These are phyloP conservation scores for Caenorhabditis uteleia DNA, from an alignment of 2,888 invertebrate genomes.

Conservation along the genomic window DNA sequence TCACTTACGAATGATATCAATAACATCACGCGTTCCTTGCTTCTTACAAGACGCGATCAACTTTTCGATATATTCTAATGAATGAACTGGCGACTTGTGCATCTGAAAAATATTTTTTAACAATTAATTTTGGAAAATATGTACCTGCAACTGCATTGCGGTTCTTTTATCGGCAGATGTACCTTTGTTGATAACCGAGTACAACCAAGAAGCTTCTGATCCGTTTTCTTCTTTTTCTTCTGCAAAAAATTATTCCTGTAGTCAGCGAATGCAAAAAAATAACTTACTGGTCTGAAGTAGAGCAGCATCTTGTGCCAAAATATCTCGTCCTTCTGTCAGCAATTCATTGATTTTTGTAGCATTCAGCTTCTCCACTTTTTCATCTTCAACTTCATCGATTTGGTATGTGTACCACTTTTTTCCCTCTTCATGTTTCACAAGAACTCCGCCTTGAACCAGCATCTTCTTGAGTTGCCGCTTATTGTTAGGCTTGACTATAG, in stretches of 20 bases:
- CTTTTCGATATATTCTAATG: conserved; percentile 78
- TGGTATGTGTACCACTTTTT: conserved; percentile 59
- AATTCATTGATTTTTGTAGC: conserved; percentile 31
- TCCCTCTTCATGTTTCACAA: conserved; percentile 54
- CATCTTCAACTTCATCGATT: conserved; percentile 44
- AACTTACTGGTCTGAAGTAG: conserved; percentile 40
- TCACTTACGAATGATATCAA: conserved; percentile 75
- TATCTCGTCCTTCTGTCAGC: conserved; percentile 40
- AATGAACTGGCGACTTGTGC: conserved; percentile 74
- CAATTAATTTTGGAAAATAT: conserved; percentile 75
- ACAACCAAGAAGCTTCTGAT: conserved; percentile 76
- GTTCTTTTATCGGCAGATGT: conserved; percentile 86
- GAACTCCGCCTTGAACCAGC: conserved; percentile 22
- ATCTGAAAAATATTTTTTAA: conserved; percentile 17
- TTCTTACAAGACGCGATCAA: conserved; percentile 82
- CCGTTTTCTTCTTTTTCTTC: conserved; percentile 34
- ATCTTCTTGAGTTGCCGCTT: conserved; percentile 33
- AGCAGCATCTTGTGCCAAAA: conserved; percentile 43
- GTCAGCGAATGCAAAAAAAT: conserved; percentile 2
- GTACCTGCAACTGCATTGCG: conserved; percentile 80
- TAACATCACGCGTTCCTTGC: conserved; percentile 77
- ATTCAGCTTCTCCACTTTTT: conserved; percentile 23
- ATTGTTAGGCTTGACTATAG: too few species aligned
- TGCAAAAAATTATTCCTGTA: conserved; percentile 2
- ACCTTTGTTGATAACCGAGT: conserved; percentile 81